Base-by-base conservation (phyloP, 1,140 invertebrate genomes). In the Aphis craccivora region DNA sequence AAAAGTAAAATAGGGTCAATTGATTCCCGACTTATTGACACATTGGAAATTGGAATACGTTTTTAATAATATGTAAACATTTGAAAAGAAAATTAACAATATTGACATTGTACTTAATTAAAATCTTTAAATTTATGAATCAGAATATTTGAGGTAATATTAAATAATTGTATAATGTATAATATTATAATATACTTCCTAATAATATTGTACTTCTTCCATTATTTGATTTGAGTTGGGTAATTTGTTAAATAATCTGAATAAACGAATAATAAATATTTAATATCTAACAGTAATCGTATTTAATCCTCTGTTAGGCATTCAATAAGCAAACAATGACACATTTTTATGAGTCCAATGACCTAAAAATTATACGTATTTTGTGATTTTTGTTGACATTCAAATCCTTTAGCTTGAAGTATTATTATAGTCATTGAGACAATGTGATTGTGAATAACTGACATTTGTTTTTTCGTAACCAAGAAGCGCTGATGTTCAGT, bases 401-500 rank as follows among this genome's bases (percentile, higher is more conserved):
- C n/a, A 89, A 53, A 53, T 89, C n/a, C 30, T 89, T 53, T 53
- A 23, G 18, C 40, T 55, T 55, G 87, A 40, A 89, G n/a, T 53
- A 89, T 89, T 53, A 67, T 67, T 37, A 53, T 48, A 53, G 3
- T 53, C 37, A 40, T n/a, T 7, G 43, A 88, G 43, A 89, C 48
- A 55, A 88, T 88, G 22, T 37, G 48, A 37, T 89, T 37, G 45
- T 55, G 22, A 89, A 89, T 25, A 35, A 89, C 48, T 55, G 87
- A 55, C 51, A 89, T 55, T 55, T 89, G 48, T 89, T 89, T 89
- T 30, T 89, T 51, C 48, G 35, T 89, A 89, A 37, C 53, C 51
- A 35, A 89, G 87, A 55, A 35, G 35, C 87, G 55, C 35, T 4
- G 48, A 55, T 51, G 22, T 53, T 22, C 45, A 88, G 45, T 51